A percentile compares a stretch with the other conserved stretches of the same genome.
Conservation (phyloP, 2,113 vertebrate species). For the Xenopus borealis region DNA sequence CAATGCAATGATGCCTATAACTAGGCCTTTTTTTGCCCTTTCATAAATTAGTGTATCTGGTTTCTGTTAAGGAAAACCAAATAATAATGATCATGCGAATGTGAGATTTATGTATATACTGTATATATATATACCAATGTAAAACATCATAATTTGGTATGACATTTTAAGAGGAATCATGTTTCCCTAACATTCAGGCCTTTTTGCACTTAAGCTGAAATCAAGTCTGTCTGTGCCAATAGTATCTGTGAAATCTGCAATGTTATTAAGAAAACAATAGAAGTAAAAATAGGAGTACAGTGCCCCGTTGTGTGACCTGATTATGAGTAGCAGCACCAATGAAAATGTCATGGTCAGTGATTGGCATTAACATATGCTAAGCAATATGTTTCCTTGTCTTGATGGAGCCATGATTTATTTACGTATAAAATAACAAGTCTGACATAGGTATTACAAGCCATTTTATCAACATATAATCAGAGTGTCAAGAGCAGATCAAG, state of each 20-base stretch:
- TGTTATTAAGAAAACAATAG: neutral
- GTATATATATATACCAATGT: too few relatives aligned
- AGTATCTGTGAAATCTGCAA: neutral
- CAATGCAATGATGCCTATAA: too few relatives aligned
- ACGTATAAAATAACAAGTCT: conserved; percentile 36
- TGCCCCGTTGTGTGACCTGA: neutral
- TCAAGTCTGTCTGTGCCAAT: too few relatives aligned
- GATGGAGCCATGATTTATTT: conserved; percentile 36
- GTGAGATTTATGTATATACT: too few relatives aligned
- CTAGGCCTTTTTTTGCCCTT: too few relatives aligned
- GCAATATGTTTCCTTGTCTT: conserved; percentile 16
- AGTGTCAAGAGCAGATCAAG: conserved; percentile 22
- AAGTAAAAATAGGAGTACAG: neutral
- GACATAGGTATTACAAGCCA: conserved; percentile 29
- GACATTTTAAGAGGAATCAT: too few relatives aligned
- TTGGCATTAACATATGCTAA: conserved; percentile 17
- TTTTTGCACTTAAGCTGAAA: too few relatives aligned
- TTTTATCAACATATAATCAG: conserved; percentile 37
- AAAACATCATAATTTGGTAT: too few relatives aligned
- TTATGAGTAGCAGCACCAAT: neutral
- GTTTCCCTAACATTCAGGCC: too few relatives aligned
- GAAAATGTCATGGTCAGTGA: conserved; percentile 26
- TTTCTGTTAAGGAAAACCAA: too few relatives aligned
- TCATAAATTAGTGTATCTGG: too few relatives aligned
- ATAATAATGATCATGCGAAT: too few relatives aligned